Evolutionary conservation across 2,888 invertebrate species (phyloP).

Genomic region (Pyrgus malvae): DNA sequence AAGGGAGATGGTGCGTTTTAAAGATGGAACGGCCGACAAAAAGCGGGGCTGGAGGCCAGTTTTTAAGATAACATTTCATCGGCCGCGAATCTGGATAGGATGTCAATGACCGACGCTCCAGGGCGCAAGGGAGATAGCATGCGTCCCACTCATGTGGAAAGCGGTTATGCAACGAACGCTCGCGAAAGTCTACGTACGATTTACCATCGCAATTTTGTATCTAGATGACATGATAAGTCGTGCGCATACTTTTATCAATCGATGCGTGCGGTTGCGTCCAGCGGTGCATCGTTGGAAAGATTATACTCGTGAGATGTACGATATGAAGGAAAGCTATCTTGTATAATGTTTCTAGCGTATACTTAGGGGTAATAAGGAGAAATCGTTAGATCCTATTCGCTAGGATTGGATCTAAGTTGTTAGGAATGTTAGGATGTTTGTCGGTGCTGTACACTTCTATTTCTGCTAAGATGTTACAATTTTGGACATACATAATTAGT

Average conservation of each 20-base stretch:
- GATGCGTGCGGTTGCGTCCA: conserved; percentile 28
- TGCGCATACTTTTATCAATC: conserved; percentile 28
- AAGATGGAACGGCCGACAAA: conserved; percentile 27
- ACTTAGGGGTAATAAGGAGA: conserved; percentile 22
- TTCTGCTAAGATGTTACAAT: not conserved
- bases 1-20: conserved; percentile 5
- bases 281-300: conserved; percentile 28
- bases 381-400: conserved; percentile 15
- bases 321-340: conserved; percentile 27
- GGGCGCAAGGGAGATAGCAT: conserved; percentile 63
- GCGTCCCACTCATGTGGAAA: conserved; percentile 72
- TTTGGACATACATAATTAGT: too few species aligned
- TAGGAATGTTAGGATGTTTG: not conserved
- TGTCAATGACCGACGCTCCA: conserved; percentile 73
- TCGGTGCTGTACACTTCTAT: not conserved
- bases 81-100: conserved; percentile 30
- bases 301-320: conserved; percentile 27
- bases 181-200: conserved; percentile 58
- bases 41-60: conserved; percentile 26
- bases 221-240: conserved; percentile 52
- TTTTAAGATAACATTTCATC: conserved; percentile 29
- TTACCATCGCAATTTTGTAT: conserved; percentile 48
- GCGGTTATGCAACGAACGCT: conserved; percentile 74
- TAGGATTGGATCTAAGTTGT: conserved; percentile 11
- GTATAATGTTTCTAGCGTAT: conserved; percentile 23